These are phyloP conservation scores for Epirrita christyi DNA, from an alignment of 2,888 invertebrate genomes.

Conservation along the genomic window DNA sequence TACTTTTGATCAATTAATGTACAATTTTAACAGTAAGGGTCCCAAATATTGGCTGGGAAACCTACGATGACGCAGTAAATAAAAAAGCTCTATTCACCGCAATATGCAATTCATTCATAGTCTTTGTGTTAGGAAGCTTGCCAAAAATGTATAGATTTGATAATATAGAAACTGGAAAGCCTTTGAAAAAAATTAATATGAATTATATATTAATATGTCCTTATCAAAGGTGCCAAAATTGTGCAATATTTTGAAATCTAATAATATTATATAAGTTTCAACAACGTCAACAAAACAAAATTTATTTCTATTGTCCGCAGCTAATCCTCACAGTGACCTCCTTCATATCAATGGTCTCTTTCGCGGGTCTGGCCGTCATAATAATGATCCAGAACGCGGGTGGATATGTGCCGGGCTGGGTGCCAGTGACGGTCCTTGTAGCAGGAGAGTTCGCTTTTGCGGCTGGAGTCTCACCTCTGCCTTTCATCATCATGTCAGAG, in stretches of 20 bases:
- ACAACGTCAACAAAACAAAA: background rate
- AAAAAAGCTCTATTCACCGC: too few species aligned
- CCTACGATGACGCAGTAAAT: background rate
- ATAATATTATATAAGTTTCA: too few species aligned
- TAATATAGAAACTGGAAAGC: too few species aligned
- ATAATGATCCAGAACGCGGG: conserved; percentile 33
- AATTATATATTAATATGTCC: too few species aligned
- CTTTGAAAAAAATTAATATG: too few species aligned
- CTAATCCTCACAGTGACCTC: conserved; percentile 23
- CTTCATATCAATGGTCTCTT: conserved; percentile 26
- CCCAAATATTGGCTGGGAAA: background rate
- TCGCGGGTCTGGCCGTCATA: conserved; percentile 34
- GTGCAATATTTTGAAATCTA: too few species aligned
- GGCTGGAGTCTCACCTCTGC: conserved; percentile 39
- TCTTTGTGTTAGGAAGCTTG: too few species aligned
- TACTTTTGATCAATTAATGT: too few species aligned
- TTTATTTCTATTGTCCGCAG: conserved; percentile 11
- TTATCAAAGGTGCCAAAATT: too few species aligned
- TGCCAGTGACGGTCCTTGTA: conserved; percentile 35
- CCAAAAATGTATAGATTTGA: too few species aligned
- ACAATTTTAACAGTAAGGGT: background rate
- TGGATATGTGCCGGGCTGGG: conserved; percentile 33
- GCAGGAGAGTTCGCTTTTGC: conserved; percentile 36
- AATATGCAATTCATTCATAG: too few species aligned
- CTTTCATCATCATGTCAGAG: conserved; percentile 43